Evolutionary conservation across 2,888 invertebrate genomes (phyloP), one percentile per base, ranked within the genome.

Genomic region (Chrysopilus asiliformis): DNA sequence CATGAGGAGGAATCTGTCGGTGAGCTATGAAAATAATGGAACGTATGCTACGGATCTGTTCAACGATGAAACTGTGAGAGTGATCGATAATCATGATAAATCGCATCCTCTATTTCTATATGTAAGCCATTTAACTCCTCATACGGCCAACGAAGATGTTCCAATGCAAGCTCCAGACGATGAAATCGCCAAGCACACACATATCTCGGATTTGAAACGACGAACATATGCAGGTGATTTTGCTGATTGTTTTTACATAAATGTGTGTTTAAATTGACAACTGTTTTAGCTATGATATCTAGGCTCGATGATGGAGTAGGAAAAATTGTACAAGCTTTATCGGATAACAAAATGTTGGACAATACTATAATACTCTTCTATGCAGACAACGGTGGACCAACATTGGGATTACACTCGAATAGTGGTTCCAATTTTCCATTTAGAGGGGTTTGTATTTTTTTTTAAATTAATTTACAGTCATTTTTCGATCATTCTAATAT

Each of bases 341-440:
- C 71, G 34, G 56, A 70, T 1, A 73, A 71, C 39, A 67, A 68
- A 2, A 77, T 89, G 62, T 64, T 91, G 44, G 66, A 84, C 28
- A 79, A 91, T 54, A 81, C 87, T 1, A 73, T 94, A 30, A 70
- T 94, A 35, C 60, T 87, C 2, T 94, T 93, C 55, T 73, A 81
- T 47, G 80, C 87, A 9, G 94, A 93, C 56, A 93, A 93, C 55
- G 89, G 90, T 1, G 85, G 79, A 0, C 83, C 84, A 32, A 77
- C 84, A 1, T 65, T 70, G 38, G 87, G 85, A 0, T 50, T 70
- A 32, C 74, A 76, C 51, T 55, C 68, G 33, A 91, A 87, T 59
- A 72, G 72, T 32, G 84, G 76, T 8, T 82, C 81, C 13, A 84
- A 84, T 60, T 81, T 72, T 68, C 85, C 85, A n/a, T 56, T 85